Evolutionary conservation across 2,113 vertebrate genomes (phyloP).

Genomic region (Gallinago media): DNA sequence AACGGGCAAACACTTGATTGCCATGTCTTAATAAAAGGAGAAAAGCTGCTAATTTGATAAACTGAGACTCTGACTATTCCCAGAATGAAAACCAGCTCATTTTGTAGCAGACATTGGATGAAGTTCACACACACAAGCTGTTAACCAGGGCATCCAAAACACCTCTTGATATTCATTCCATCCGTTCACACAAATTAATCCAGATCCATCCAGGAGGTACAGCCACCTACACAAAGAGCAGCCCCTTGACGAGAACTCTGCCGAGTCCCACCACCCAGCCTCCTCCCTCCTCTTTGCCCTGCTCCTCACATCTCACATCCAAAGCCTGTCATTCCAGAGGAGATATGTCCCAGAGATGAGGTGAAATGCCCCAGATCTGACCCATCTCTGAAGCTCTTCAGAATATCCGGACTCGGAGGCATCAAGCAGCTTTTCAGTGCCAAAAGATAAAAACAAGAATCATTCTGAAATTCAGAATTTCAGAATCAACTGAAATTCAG

Average conservation of each 20-base stretch:
- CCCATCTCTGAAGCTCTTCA: neutral
- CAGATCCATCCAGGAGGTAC: neutral
- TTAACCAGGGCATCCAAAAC: neutral
- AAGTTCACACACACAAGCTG: neutral
- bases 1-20: accelerated
- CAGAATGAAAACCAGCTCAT: neutral
- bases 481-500: neutral
- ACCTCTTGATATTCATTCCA: neutral
- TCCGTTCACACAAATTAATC: neutral
- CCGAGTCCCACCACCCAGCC: neutral
- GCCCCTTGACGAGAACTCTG: too few relatives aligned
- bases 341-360: neutral
- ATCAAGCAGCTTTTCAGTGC: neutral
- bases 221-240: neutral
- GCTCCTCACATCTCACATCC: neutral
- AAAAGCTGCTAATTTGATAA: neutral
- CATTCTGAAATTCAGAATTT: too few relatives aligned
- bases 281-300: neutral
- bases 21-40: neutral
- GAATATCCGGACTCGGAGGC: neutral
- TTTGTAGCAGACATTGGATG: neutral
- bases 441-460: neutral
- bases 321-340: neutral
- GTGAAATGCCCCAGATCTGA: neutral
- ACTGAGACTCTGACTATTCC: neutral